Evolutionary conservation across 2,888 invertebrate genomes (phyloP).

Genomic region (Nomada fabriciana): DNA sequence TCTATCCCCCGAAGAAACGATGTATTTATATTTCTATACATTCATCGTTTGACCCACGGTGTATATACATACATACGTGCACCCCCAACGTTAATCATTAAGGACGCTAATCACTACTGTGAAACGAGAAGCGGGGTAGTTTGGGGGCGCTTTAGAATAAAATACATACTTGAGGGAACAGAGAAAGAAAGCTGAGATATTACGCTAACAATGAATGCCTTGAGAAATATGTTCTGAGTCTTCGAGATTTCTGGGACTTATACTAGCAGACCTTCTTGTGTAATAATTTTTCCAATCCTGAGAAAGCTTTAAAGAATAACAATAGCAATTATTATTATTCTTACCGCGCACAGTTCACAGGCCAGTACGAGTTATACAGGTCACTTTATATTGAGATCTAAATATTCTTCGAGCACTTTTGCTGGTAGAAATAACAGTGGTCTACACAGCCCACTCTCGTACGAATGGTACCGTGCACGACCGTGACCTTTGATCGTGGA

Average conservation of each 20-base stretch:
- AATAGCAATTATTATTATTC: no score
- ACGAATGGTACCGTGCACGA: slow-evolving; percentile 60
- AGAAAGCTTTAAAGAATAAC: no score
- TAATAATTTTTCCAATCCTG: no score
- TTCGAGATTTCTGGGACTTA: no score
- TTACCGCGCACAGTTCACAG: no score
- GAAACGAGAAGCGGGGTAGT: no score
- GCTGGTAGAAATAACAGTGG: not conserved
- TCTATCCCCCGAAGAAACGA: slow-evolving; percentile 46
- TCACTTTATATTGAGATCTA: not conserved
- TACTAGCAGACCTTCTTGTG: no score
- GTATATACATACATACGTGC: slow-evolving; percentile 11
- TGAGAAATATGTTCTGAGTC: no score
- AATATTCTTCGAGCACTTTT: not conserved
- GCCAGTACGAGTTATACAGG: not conserved
- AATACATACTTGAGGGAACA: no score
- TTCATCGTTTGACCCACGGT: slow-evolving; percentile 62
- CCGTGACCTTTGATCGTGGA: slow-evolving; percentile 78
- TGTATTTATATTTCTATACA: slow-evolving; percentile 71
- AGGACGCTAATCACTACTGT: slow-evolving; percentile 48
- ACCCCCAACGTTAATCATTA: slow-evolving; percentile 42
- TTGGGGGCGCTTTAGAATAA: not conserved
- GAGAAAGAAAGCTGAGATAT: no score
- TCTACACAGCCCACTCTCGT: slow-evolving; percentile 21
- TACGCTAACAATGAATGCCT: no score